Evolutionary conservation across 2,888 invertebrate species (phyloP).

Genomic region (Drosophila gaucha): DNA sequence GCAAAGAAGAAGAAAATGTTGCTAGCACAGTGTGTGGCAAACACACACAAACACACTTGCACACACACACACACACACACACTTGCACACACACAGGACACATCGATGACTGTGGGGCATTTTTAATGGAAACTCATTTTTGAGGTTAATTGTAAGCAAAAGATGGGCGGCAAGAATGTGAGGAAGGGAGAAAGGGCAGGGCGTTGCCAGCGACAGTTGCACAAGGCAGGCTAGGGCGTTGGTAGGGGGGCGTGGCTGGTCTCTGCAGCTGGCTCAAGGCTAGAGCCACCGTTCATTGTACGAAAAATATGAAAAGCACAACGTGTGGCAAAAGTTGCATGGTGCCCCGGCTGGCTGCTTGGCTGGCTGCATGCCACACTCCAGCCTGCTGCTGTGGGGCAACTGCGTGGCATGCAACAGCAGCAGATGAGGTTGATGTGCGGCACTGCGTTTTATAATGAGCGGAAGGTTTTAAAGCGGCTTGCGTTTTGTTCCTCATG

Average conservation of each 20-base stretch:
- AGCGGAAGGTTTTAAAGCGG: slow-evolving; percentile 69
- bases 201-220: slow-evolving; percentile 15
- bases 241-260: neutral
- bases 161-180: slow-evolving; percentile 39
- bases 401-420: slow-evolving; percentile 38
- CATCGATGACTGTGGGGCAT: slow-evolving; percentile 77
- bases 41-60: slow-evolving; percentile 13
- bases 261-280: slow-evolving; percentile 58
- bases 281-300: slow-evolving; percentile 58
- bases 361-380: slow-evolving; percentile 16
- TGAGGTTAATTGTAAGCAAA: slow-evolving; percentile 77
- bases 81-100: slow-evolving; percentile 22
- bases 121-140: slow-evolving; percentile 78
- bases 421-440: slow-evolving; percentile 64
- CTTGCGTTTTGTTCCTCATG: slow-evolving; percentile 26
- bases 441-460: slow-evolving; percentile 65
- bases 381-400: slow-evolving; percentile 33
- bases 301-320: slow-evolving; percentile 73
- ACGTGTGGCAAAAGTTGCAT: slow-evolving; percentile 54
- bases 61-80: slow-evolving; percentile 15
- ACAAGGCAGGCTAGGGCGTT: neutral
- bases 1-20: slow-evolving; percentile 35
- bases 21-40: slow-evolving; percentile 16
- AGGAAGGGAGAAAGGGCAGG: neutral
- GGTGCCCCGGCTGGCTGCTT: slow-evolving; percentile 10